Conservation (phyloP, 1,140 invertebrate genomes). For the Pseudomyrmex gracilis region DNA sequence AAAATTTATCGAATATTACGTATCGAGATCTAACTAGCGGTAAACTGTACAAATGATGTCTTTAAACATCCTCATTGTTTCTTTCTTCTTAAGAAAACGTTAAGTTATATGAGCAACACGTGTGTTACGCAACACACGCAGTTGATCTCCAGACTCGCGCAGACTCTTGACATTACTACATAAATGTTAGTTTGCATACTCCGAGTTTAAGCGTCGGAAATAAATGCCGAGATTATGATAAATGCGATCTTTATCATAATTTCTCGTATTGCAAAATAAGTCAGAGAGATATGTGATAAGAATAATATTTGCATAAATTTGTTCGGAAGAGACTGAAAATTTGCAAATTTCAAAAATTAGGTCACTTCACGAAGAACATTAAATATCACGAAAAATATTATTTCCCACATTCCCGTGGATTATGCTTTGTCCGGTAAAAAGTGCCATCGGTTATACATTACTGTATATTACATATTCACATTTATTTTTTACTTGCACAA, state of each 20-base stretch:
- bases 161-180: slow-evolving; percentile 5
- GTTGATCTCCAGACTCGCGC: slow-evolving; percentile 5
- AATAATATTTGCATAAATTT: neutral
- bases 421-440: too few relatives aligned
- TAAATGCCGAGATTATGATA: neutral
- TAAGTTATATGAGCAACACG: neutral
- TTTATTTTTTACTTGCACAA: too few relatives aligned
- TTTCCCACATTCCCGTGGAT: too few relatives aligned
- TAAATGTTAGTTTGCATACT: neutral
- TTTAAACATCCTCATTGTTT: slow-evolving; percentile 44
- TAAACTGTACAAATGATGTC: slow-evolving; percentile 33
- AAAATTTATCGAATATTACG: slow-evolving; percentile 32
- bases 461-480: too few relatives aligned
- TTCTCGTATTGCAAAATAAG: neutral
- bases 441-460: too few relatives aligned
- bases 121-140: slow-evolving; percentile 11
- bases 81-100: neutral
- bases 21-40: slow-evolving; percentile 17
- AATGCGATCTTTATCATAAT: neutral
- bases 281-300: neutral
- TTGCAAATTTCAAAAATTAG: neutral
- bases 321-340: neutral
- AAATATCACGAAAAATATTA: too few relatives aligned
- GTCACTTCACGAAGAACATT: too few relatives aligned
- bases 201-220: neutral